Conservation (phyloP, 2,113 vertebrate genomes). For the Brachirus orientalis region DNA sequence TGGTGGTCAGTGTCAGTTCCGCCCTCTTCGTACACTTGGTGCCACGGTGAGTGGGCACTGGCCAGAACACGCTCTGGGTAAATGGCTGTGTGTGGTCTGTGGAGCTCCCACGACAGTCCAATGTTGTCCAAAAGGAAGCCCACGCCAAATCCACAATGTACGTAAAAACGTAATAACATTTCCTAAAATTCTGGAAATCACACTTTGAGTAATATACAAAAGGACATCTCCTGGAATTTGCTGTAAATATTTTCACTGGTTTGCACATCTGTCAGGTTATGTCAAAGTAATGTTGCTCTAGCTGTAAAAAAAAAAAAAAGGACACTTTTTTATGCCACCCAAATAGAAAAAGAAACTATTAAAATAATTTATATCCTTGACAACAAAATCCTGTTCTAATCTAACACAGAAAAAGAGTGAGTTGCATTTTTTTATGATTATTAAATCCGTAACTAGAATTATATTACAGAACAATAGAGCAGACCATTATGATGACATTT, state of each 20-base stretch:
- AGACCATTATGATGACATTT: slow-evolving; percentile 50
- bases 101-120: slow-evolving; percentile 51
- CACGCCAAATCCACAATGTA: slow-evolving; percentile 68
- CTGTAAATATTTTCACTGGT: slow-evolving; percentile 33
- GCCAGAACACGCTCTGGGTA: slow-evolving; percentile 50
- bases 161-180: slow-evolving; percentile 63
- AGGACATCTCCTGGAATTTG: slow-evolving; percentile 41
- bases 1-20: slow-evolving; percentile 31
- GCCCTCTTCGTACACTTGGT: slow-evolving; percentile 47
- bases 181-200: slow-evolving; percentile 62
- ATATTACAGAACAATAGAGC: slow-evolving; percentile 50
- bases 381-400: slow-evolving; percentile 1
- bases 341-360: slow-evolving; percentile 13
- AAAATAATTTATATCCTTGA: background rate
- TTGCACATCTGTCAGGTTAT: slow-evolving; percentile 17
- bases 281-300: slow-evolving; percentile 18
- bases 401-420: slow-evolving; percentile 12
- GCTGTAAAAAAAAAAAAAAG: background rate
- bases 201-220: slow-evolving; percentile 53
- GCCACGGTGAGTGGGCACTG: slow-evolving; percentile 45
- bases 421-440: slow-evolving; percentile 21
- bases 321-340: slow-evolving; percentile 5
- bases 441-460: slow-evolving; percentile 32
- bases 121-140: slow-evolving; percentile 41
- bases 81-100: slow-evolving; percentile 72